Conservation (phyloP, 1,140 invertebrate genomes). For the Halesus radiatus region DNA sequence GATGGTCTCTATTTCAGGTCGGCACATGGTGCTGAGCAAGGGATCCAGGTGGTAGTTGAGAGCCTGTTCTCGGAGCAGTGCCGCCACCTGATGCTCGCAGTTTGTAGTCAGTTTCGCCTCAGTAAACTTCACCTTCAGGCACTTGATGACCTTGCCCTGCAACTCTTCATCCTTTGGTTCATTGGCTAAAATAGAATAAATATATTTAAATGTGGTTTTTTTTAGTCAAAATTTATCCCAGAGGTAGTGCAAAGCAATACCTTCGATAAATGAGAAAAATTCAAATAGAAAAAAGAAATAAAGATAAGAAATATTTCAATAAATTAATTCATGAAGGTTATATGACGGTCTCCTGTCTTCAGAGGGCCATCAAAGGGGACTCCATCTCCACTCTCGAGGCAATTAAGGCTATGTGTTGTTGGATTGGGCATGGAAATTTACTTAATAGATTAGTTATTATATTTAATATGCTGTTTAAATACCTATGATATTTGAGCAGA, state of each 20-base stretch:
- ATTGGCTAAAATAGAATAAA: slow-evolving; percentile 60
- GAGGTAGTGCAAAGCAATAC: too few relatives aligned
- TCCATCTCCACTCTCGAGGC: too few relatives aligned
- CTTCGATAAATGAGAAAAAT: too few relatives aligned
- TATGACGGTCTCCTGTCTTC: too few relatives aligned
- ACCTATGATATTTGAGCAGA: slow-evolving; percentile 77
- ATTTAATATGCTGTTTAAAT: slow-evolving; percentile 61
- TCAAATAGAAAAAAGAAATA: too few relatives aligned
- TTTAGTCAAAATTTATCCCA: too few relatives aligned
- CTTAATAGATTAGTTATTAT: too few relatives aligned
- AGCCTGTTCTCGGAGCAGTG: slow-evolving; percentile 87
- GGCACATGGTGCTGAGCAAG: slow-evolving; percentile 82
- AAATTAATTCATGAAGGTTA: too few relatives aligned
- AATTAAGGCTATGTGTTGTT: too few relatives aligned
- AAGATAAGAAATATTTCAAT: too few relatives aligned
- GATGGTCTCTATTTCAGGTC: slow-evolving; percentile 76
- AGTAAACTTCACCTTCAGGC: slow-evolving; percentile 83
- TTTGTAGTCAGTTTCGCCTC: slow-evolving; percentile 78
- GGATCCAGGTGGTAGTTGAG: slow-evolving; percentile 91
- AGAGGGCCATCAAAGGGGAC: too few relatives aligned
- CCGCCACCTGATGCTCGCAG: slow-evolving; percentile 87
- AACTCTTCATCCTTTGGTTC: slow-evolving; percentile 73
- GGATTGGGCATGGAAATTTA: too few relatives aligned
- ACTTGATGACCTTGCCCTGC: slow-evolving; percentile 78
- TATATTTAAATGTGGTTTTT: slow-evolving; percentile 1